Percentiles rank a stretch among this genome's conserved stretches.
Conservation (phyloP, 1,140 invertebrate species). For the Dolichoris vasculosae region DNA sequence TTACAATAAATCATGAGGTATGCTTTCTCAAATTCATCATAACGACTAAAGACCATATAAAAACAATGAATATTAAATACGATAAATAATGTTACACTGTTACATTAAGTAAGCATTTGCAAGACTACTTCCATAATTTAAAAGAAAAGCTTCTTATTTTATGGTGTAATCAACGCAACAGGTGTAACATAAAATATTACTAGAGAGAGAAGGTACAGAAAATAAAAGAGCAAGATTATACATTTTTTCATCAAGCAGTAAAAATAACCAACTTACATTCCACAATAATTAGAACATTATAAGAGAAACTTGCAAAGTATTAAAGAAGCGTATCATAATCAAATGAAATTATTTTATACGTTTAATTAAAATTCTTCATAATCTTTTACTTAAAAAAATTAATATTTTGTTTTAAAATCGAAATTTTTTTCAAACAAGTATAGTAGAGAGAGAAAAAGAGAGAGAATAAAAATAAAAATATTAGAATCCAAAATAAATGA, state of each 20-base stretch:
- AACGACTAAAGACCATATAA: slow-evolving; percentile 14
- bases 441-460: too few relatives aligned
- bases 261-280: slow-evolving; percentile 6
- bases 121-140: slow-evolving; percentile 20
- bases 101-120: slow-evolving; percentile 12
- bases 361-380: slow-evolving; percentile 47
- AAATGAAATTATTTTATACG: slow-evolving; percentile 33
- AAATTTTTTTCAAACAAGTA: too few relatives aligned
- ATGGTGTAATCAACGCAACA: slow-evolving; percentile 33
- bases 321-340: neutral
- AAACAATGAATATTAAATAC: too few relatives aligned
- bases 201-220: neutral
- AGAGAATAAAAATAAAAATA: too few relatives aligned
- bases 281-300: neutral
- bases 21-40: slow-evolving; percentile 17
- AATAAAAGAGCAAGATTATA: too few relatives aligned
- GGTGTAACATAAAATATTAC: neutral
- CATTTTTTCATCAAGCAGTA: too few relatives aligned
- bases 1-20: slow-evolving; percentile 19
- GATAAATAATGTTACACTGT: too few relatives aligned
- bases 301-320: neutral
- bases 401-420: too few relatives aligned
- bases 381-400: too few relatives aligned
- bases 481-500: too few relatives aligned
- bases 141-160: slow-evolving; percentile 33